Evolutionary conservation across 92 coral and sea anemone genomes (phyloP), one percentile per base, ranked within the genome.

Genomic region (Phymanthus crucifer): DNA sequence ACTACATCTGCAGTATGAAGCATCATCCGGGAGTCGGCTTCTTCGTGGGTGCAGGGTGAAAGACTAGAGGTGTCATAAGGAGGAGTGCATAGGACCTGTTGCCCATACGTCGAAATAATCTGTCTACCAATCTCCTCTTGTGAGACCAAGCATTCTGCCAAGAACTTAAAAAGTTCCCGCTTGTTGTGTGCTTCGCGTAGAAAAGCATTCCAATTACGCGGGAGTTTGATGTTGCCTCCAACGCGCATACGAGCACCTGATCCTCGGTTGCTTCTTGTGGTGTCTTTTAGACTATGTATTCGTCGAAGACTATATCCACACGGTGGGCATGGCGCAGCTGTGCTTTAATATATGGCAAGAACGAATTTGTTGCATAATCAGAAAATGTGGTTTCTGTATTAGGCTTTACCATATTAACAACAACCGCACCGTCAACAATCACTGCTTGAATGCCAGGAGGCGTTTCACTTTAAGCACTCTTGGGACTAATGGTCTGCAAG

Each of bases 301-400:
- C 85, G 45, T 89, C 93, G 74, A 75, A 91, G 37, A 91, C 93
- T 52, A 89, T 58, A 52, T 91, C 96, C 3, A 91, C 52, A 21
- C 91, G 89, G 1, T 77, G 68, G 17, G 85, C 88, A 70, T 80
- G 87, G 69, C 66, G 75, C 17, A 91, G 84, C 56, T 92, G 97
- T 32, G 80, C 33, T 57, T 40, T 21, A 12, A 91, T 79, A 52
- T 78, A 91, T 38, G 90, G 86, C 13, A 91, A 29, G 58, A 91
- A 88, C 16, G 85, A 84, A 10, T 78, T 31, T 27, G 52, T 75
- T 7, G 92, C 86, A 78, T 91, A 91, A 3, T 67, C 88, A 18
- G 82, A 43, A 23, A 79, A 85, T 6, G 85, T 85, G 50, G 26
- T 78, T 73, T 88, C 82, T 16, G 77, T 77, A 40, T 82, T 38